Evolutionary conservation across 2,797 vertebrate species (phyloP), one percentile per base, ranked within the genome.

Genomic region (Sylvia borin): DNA sequence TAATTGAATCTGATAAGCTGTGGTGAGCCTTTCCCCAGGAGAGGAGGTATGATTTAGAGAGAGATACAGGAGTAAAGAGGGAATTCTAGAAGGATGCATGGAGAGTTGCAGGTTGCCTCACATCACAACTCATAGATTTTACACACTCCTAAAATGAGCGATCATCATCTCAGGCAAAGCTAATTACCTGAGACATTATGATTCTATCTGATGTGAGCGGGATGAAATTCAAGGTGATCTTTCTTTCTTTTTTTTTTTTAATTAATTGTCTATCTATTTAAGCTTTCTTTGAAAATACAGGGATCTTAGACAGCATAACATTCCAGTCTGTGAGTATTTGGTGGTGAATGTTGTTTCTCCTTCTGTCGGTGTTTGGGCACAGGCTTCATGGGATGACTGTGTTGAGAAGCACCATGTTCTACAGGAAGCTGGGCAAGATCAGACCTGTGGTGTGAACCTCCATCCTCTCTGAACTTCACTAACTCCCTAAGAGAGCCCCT

Each of bases 1-100:
- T 96, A 93, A 87, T 55, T 88, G 57, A 91, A 96, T 96, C 89
- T 94, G 90, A 96, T 92, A 97, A 94, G 70, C 54, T 88, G 62
- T 70, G 50, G 34, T 61, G 90, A 95, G 92, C 93, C 72, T 88
- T 96, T 55, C 84, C 73, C 60, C 53, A 68, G 53, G 47, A 96
- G 80, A 93, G 53, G 77, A 95, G 85, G 72, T 85, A 85, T 0
- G 79, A 95, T 96, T 86, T 50, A 80, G 60, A 94, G 47, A 64
- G 72, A 94, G 92, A 96, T 86, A 91, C 2, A 58, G 27, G 57
- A 88, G 76, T 26, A 61, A 77, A 83, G 90, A 87, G 38, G 61
- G 55, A 96, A 38, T 55, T 82, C 77, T 75, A 53, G 51, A 84
- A 86, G 75, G 62, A 70, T 73, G 40, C 40, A 76, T 26, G 15